These are phyloP conservation scores for Hoplodrina blanda DNA, from an alignment of 2,888 invertebrate genomes.

Conservation along the genomic window DNA sequence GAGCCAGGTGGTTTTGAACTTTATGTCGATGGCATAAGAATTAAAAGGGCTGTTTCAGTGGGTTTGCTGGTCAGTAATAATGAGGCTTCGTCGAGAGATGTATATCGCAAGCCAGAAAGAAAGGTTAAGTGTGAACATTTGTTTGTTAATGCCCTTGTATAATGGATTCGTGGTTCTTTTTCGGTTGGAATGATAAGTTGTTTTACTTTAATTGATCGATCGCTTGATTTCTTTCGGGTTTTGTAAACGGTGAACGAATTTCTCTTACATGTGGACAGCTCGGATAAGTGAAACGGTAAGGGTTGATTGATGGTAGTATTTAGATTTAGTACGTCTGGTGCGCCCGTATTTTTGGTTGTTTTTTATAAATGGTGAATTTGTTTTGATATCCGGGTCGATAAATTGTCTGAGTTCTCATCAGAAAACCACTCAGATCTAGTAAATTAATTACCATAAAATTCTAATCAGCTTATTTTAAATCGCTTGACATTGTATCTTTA, in stretches of 20 bases:
- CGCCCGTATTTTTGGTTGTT: conserved; percentile 5
- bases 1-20: conserved; percentile 61
- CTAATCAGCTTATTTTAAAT: too few species aligned
- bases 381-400: not conserved
- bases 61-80: conserved; percentile 78
- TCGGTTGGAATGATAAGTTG: conserved; percentile 84
- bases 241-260: conserved; percentile 67
- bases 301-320: conserved; percentile 59
- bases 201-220: conserved; percentile 83
- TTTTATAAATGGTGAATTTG: conserved; percentile 9
- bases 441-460: not conserved
- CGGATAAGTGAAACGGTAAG: conserved; percentile 56
- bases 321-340: conserved; percentile 32
- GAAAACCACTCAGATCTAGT: not conserved
- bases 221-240: conserved; percentile 66
- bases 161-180: conserved; percentile 86
- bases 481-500: not conserved
- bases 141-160: conserved; percentile 89
- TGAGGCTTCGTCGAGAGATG: conserved; percentile 87
- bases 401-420: not conserved
- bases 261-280: conserved; percentile 62
- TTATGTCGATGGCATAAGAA: conserved; percentile 52
- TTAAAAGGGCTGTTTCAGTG: conserved; percentile 36
- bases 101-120: conserved; percentile 85
- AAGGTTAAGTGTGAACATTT: conserved; percentile 91